A percentile compares a stretch with the other conserved stretches of the same genome.
These are phyloP conservation scores for Boloria selene DNA, from an alignment of 2,888 invertebrate species.

Conservation along the genomic window DNA sequence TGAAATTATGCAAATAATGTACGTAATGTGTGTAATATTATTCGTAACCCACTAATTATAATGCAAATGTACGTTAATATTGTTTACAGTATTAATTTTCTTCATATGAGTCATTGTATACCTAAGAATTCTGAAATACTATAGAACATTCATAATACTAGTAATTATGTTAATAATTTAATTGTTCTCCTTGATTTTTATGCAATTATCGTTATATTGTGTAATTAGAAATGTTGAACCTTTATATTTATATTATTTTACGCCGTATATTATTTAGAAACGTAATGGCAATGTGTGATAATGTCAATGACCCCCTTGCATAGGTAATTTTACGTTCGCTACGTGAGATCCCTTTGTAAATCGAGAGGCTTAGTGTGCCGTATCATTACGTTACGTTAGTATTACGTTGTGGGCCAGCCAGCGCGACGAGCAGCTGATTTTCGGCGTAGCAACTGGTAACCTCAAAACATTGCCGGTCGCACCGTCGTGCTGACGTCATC, in stretches of 20 bases:
- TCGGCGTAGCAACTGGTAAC: conserved; percentile 70
- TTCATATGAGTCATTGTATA: not conserved
- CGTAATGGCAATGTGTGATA: not conserved
- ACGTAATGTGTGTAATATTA: no score
- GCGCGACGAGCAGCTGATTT: conserved; percentile 70
- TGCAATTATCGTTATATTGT: no score
- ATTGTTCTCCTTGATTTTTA: no score
- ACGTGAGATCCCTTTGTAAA: conserved; percentile 22
- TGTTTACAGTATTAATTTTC: not conserved
- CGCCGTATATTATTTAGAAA: not conserved
- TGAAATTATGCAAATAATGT: not conserved
- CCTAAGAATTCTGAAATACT: no score
- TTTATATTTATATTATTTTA: not conserved
- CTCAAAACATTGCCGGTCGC: conserved; percentile 48
- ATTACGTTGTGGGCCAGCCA: conserved; percentile 40
- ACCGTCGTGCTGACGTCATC: conserved; percentile 66
- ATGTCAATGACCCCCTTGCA: conserved; percentile 23
- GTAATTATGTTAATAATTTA: no score
- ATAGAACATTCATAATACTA: no score
- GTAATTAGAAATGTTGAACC: not conserved
- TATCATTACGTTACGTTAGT: conserved; percentile 33
- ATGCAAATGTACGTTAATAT: not conserved
- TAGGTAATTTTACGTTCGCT: conserved; percentile 12
- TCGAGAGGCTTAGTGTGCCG: conserved; percentile 19
- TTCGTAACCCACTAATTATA: no score